A percentile compares a stretch with the other conserved stretches of the same genome.
Conservation (phyloP, 2,797 vertebrate species). For the Bucorvus abyssinicus region DNA sequence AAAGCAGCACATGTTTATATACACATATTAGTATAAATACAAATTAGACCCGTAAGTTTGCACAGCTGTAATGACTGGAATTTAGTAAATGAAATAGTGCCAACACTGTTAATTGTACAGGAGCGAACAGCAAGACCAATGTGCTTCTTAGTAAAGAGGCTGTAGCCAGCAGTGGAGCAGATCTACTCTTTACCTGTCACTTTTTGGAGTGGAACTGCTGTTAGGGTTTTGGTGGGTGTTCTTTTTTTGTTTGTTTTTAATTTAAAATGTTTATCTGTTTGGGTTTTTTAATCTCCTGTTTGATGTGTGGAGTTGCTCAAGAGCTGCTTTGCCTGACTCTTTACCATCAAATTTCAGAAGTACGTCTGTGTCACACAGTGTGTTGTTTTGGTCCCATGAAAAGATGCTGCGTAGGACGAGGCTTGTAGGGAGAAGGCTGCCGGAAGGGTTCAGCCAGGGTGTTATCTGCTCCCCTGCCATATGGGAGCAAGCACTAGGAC, state of each 20-base stretch:
- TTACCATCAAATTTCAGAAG: neutral
- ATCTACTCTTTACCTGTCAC: neutral
- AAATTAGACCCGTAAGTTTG: conserved; percentile 42
- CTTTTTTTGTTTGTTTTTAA: too few relatives aligned
- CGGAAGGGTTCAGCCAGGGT: neutral
- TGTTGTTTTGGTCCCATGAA: neutral
- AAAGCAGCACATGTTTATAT: conserved; percentile 19
- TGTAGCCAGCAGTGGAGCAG: neutral
- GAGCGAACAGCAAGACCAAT: neutral
- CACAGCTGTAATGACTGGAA: conserved; percentile 59
- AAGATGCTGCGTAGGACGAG: neutral
- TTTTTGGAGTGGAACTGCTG: neutral
- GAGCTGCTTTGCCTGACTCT: neutral
- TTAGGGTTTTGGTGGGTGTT: rapidly evolving
- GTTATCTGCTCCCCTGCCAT: neutral
- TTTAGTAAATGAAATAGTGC: conserved; percentile 29
- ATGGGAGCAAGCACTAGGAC: neutral
- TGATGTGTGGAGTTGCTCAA: neutral
- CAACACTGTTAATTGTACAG: conserved; percentile 36
- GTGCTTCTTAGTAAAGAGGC: neutral
- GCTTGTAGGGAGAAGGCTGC: neutral
- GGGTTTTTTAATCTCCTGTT: neutral
- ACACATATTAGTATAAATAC: conserved; percentile 29
- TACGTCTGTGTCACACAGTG: neutral
- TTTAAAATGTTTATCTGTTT: too few relatives aligned